A percentile compares a stretch with the other conserved stretches of the same genome.
phyloP scores from a whole-genome alignment of 2,888 invertebrate genomes.

The Ophion obscuratus region DNA sequence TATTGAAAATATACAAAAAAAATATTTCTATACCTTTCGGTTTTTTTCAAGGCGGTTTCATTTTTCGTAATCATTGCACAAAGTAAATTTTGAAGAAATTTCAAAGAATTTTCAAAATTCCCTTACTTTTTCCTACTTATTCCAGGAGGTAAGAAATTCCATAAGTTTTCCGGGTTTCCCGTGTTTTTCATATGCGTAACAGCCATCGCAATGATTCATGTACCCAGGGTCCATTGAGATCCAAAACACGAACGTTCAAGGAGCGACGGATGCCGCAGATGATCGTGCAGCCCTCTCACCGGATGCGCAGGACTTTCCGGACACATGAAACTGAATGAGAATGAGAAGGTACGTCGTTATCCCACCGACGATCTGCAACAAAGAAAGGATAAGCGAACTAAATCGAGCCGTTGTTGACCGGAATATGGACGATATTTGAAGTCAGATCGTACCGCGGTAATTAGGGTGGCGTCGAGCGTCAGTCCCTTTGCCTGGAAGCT shows the following conservation, averaged over 20 bases:
- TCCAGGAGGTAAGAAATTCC: no score
- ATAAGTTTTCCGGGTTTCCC: no score
- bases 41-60: no score
- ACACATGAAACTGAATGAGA: constrained; percentile 76
- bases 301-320: constrained; percentile 55
- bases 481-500: constrained; percentile 75
- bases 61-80: no score
- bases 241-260: neutral
- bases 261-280: neutral
- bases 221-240: neutral
- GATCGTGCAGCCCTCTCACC: neutral
- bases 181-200: no score
- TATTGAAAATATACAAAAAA: no score
- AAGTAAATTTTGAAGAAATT: no score
- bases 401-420: neutral
- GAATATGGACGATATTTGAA: constrained; percentile 74
- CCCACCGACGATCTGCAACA: constrained; percentile 74
- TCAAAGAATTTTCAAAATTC: no score
- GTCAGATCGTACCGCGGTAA: constrained; percentile 72
- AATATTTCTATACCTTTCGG: no score
- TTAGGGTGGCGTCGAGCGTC: constrained; percentile 72
- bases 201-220: no score
- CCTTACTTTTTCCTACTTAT: no score
- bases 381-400: neutral
- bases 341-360: constrained; percentile 76